Percentiles rank a stretch among this genome's conserved stretches.
Evolutionary conservation across 2,113 vertebrate species (phyloP).

Genomic region (Osmerus eperlanus): DNA sequence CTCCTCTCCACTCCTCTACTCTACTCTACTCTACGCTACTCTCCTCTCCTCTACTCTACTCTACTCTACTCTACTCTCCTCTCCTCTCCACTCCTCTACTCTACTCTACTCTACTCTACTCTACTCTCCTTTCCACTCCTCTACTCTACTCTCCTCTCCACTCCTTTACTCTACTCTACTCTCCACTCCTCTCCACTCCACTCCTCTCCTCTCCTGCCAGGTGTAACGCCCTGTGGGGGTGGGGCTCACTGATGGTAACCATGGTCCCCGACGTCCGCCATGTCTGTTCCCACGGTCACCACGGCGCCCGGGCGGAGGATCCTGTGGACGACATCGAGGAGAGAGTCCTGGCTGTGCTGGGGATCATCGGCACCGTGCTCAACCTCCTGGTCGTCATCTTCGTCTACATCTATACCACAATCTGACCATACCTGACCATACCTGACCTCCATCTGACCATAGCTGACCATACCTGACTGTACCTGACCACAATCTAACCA

Average conservation of each 20-base stretch:
- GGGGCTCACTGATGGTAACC: constrained; percentile 70
- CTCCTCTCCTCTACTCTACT: not conserved
- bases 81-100: too few relatives aligned
- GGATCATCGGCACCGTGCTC: constrained; percentile 79
- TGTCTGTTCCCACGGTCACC: constrained; percentile 61
- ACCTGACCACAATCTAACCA: not conserved
- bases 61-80: not conserved
- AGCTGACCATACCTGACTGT: constrained; percentile 27
- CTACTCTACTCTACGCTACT: too few relatives aligned
- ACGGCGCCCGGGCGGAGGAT: constrained; percentile 51
- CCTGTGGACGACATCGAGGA: constrained; percentile 71
- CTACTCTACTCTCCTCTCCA: too few relatives aligned
- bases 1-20: constrained; percentile 1
- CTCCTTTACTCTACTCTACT: not conserved
- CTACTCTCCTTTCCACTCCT: too few relatives aligned
- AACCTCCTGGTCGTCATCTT: constrained; percentile 83
- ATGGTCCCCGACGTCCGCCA: constrained; percentile 73
- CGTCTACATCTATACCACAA: constrained; percentile 83
- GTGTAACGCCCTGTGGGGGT: constrained; percentile 60
- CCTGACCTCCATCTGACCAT: constrained; percentile 2
- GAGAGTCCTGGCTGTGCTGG: constrained; percentile 71
- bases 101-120: not conserved
- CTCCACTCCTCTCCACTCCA: not conserved
- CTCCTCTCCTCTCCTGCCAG: constrained; percentile 40
- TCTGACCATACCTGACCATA: constrained; percentile 56